Evolutionary conservation across 2,888 invertebrate genomes (phyloP), one percentile per base, ranked within the genome.

Genomic region (Rhimphoctona megacephalus): DNA sequence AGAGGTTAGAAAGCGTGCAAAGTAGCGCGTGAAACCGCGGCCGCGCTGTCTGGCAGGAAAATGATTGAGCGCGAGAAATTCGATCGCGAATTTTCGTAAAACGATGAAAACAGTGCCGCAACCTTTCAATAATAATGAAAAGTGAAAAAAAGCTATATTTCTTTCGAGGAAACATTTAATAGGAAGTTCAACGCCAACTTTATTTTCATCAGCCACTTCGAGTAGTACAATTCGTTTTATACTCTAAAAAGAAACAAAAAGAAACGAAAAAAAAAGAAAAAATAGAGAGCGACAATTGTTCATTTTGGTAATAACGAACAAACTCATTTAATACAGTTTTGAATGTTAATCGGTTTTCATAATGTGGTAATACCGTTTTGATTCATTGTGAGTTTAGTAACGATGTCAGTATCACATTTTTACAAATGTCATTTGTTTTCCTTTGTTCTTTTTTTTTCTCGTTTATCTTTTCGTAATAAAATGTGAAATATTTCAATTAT

Each of bases 181-280:
- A 87, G 87, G 85, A 87, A 88, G 88, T 88, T 85, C 79, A 88
- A 87, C 87, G 87, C 86, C 88, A 88, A 88, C 87, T 88, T 88
- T 88, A 88, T 88, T 88, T 88, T 84, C 78, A 87, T 88, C 86
- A 87, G 86, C 88, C 86, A 82, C 87, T 85, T 88, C 78, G 83
- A 86, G 88, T 83, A 85, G 83, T 88, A 88, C 87, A 88, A 85
- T 82, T 80, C 83, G 77, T 30, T 86, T 88, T 69, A 87, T 86
- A 86, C 85, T 82, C 87, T 85, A 82, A 85, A 83, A 84, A 64
- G 79, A 70, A 81, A 57, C 52, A 73, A 80, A 78, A 49, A 36
- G 69, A 85, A 85, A 64, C 54, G 49, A 83, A 61, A 67, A 54
- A 43, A 9, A 66, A 30, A 79, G 77, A 76, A 74, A 72, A 52